Percentiles rank a stretch among this genome's conserved stretches.
Conservation (phyloP, 2,888 invertebrate species). For the Thereva nobilitata region DNA sequence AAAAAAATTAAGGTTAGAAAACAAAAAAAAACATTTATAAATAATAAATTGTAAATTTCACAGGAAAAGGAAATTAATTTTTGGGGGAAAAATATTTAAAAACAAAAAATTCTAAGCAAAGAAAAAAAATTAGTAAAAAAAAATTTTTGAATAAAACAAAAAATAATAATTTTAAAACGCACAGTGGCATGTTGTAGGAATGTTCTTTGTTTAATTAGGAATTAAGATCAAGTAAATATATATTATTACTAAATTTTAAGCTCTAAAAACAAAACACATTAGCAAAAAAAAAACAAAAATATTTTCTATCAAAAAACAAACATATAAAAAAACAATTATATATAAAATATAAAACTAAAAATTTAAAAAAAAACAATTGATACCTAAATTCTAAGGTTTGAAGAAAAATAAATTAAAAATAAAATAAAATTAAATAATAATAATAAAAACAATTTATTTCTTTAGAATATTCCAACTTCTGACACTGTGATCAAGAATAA, state of each 20-base stretch:
- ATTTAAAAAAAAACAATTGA: neutral
- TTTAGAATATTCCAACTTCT: constrained; percentile 42
- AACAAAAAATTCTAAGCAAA: constrained; percentile 1
- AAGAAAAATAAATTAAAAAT: constrained; percentile 7
- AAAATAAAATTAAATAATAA: constrained; percentile 10
- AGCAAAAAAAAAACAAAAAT: neutral
- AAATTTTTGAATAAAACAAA: constrained; percentile 4
- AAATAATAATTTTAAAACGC: constrained; percentile 18
- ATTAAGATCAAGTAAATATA: neutral
- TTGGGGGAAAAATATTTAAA: no score
- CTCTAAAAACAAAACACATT: no score
- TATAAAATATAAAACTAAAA: constrained; percentile 7
- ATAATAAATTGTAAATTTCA: no score
- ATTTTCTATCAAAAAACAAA: constrained; percentile 19
- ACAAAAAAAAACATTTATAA: no score
- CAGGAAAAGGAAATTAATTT: no score
- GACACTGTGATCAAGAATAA: constrained; percentile 40
- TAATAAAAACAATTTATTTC: neutral
- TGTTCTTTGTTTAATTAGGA: constrained; percentile 26
- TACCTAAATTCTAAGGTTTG: neutral
- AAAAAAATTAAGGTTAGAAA: no score
- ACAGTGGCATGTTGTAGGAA: constrained; percentile 28
- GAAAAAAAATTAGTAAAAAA: neutral
- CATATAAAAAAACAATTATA: neutral
- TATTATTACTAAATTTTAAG: no score